Conservation (phyloP, 2,888 invertebrate species). For the Drosophila ustulata region DNA sequence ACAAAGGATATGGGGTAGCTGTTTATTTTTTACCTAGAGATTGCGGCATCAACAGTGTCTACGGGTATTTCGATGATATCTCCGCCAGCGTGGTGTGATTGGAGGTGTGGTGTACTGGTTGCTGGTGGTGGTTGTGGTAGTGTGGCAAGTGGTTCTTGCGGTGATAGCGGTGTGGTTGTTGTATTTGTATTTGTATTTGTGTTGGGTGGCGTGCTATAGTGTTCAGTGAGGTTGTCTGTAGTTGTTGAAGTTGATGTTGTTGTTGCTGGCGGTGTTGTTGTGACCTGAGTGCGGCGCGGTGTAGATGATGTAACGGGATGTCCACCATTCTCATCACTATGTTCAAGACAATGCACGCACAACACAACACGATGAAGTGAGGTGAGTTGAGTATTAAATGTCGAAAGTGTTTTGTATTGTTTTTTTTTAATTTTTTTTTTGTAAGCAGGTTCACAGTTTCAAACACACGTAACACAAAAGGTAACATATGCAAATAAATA, state of each 20-base stretch:
- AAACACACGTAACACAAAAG: conserved; percentile 76
- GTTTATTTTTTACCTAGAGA: conserved; percentile 78
- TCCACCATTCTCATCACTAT: conserved; percentile 79
- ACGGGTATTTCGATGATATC: conserved; percentile 80
- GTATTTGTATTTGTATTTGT: conserved; percentile 69
- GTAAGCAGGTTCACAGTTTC: conserved; percentile 77
- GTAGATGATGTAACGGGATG: conserved; percentile 69
- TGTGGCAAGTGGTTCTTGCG: conserved; percentile 64
- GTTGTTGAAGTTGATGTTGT: conserved; percentile 47
- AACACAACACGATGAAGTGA: conserved; percentile 47
- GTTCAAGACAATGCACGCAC: conserved; percentile 47
- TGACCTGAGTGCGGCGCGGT: conserved; percentile 75
- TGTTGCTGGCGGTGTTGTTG: conserved; percentile 50
- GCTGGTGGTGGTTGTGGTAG: conserved; percentile 71
- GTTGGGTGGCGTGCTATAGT: conserved; percentile 72
- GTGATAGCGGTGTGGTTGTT: conserved; percentile 79
- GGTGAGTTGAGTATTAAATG: conserved; percentile 39
- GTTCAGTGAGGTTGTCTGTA: conserved; percentile 61
- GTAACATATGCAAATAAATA: conserved; percentile 74
- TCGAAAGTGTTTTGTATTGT: conserved; percentile 7
- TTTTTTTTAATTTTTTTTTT: conserved; percentile 42
- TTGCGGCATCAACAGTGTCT: conserved; percentile 82
- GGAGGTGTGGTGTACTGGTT: conserved; percentile 69
- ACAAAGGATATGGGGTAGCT: neutral
- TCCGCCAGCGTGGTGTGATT: conserved; percentile 59